Evolutionary conservation across 2,797 vertebrate species (phyloP).

Genomic region (Crotalus adamanteus): DNA sequence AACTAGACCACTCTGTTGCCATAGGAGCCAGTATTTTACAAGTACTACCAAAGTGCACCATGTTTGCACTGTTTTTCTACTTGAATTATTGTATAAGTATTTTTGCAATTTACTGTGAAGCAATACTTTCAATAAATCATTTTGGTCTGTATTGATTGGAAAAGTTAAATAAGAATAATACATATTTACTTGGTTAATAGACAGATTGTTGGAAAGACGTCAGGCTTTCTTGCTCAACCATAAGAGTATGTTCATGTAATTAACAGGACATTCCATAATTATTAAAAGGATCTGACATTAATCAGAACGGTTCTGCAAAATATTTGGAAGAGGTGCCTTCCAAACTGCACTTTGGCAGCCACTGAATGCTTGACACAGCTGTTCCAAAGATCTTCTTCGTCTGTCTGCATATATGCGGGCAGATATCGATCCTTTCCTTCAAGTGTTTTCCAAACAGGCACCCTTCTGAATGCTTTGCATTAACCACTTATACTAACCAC

Average conservation of each 20-base stretch:
- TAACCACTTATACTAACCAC: not conserved
- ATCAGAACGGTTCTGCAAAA: not conserved
- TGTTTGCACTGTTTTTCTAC: not conserved
- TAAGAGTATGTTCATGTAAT: conserved; percentile 18
- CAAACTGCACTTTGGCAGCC: not conserved
- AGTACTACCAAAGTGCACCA: not conserved
- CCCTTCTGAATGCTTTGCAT: not conserved
- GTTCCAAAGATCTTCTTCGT: not conserved
- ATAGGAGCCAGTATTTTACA: conserved; percentile 8
- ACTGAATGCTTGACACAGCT: not conserved
- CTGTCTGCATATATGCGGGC: not conserved
- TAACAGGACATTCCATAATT: conserved; percentile 14
- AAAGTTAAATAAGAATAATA: not conserved
- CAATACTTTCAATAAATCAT: not conserved
- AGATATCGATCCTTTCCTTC: not conserved
- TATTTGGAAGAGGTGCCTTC: not conserved
- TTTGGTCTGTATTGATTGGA: not conserved
- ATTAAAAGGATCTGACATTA: conserved; percentile 21
- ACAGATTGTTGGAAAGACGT: not conserved
- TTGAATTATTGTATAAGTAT: not conserved
- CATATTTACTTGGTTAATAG: not conserved
- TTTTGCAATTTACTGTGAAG: not conserved
- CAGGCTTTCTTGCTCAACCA: conserved; percentile 1
- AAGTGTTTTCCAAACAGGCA: not conserved
- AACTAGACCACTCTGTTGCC: conserved; percentile 9